Evolutionary conservation across 2,113 vertebrate species (phyloP), one percentile per base, ranked within the genome.

Genomic region (Isichthys henryi): DNA sequence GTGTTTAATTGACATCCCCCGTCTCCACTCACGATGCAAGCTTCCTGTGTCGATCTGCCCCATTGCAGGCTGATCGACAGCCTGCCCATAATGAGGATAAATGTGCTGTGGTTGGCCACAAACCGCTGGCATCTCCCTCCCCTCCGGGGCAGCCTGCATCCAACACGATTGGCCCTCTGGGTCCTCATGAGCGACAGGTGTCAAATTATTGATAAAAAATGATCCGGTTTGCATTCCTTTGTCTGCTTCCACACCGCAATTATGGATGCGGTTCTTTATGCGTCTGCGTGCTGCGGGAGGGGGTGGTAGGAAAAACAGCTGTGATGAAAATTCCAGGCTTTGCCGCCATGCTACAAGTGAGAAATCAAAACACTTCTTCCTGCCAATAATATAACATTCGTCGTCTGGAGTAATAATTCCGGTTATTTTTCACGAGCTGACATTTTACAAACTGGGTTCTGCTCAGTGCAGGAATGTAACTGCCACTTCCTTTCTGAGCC

Each of bases 321-420:
- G 53, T 46, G 43, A 45, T 45, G 53, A 88, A 88, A 43, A 45
- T 88, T 58, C 53, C 35, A 45, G 53, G 90, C 90, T 91, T 88
- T 86, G 92, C 49, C 91, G 43, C 85, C 88, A 87, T 17, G 49
- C 27, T 82, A 87, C 86, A 87, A 90, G 50, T 88, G 88, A 77
- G 88, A 77, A 89, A 82, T 87, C 90, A 74, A 88, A 89, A 58
- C 87, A 90, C 77, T 89, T 92, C 90, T 39, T 93, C 91, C 92
- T 91, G 93, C 90, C 91, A 90, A 93, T 88, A 90, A 92, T 93
- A 94, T 94, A 39, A 94, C 94, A 94, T 94, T 94, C 7, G 58
- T 88, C 58, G 45, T 87, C 50, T 87, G 52, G 35, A 58, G 50
- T 43, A 86, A 87, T 87, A 45, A 35, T 87, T 87, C 86, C 35